A percentile compares a stretch with the other conserved stretches of the same genome.
Conservation (phyloP, 2,888 invertebrate species). For the Resseliella maxima region DNA sequence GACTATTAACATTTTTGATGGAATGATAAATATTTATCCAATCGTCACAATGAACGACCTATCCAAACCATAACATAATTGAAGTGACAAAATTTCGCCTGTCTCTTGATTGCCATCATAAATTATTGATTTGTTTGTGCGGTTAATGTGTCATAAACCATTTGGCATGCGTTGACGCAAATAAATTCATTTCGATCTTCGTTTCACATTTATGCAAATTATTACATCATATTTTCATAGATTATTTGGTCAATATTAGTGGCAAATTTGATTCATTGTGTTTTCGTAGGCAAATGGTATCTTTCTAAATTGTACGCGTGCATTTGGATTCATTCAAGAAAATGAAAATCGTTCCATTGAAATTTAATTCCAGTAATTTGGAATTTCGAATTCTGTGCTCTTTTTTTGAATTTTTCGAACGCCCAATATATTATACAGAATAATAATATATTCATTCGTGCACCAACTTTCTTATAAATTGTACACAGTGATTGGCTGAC, state of each 20-base stretch:
- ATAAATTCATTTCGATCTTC: neutral
- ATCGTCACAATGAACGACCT: neutral
- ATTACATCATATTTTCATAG: neutral
- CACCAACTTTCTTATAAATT: too few relatives aligned
- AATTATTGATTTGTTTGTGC: slow-evolving; percentile 10
- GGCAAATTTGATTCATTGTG: too few relatives aligned
- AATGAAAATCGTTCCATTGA: too few relatives aligned
- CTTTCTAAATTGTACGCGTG: too few relatives aligned
- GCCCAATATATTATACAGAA: too few relatives aligned
- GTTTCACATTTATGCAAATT: neutral
- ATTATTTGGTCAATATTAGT: too few relatives aligned
- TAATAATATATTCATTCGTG: too few relatives aligned
- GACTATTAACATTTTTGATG: neutral
- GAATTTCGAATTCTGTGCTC: too few relatives aligned
- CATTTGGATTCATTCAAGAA: too few relatives aligned
- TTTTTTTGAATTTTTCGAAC: too few relatives aligned
- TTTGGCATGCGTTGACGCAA: neutral
- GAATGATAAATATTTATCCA: slow-evolving; percentile 5
- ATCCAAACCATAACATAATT: neutral
- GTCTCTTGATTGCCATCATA: neutral
- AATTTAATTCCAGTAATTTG: too few relatives aligned
- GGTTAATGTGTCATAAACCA: slow-evolving; percentile 38
- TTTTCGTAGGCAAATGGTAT: too few relatives aligned
- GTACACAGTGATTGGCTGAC: neutral
- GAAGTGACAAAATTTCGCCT: neutral